A percentile compares a stretch with the other conserved stretches of the same genome.
These are phyloP conservation scores for Chrysogorgia sp. DNA, from an alignment of 92 coral and sea anemone species.

Conservation along the genomic window DNA sequence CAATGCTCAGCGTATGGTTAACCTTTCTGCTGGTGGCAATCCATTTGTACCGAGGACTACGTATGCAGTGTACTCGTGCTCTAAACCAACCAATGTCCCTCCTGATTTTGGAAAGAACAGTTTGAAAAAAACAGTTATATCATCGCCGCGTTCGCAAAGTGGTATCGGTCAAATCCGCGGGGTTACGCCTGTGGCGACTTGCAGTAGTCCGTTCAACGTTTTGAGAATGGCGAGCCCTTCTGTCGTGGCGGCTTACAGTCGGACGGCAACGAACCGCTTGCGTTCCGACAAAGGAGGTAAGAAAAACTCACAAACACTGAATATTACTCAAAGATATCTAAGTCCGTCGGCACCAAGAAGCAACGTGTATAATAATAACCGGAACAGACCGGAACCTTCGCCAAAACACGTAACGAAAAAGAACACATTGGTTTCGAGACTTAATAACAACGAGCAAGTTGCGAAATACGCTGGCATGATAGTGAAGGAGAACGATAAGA, in stretches of 20 bases:
- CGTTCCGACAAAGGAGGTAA: not conserved
- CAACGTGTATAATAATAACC: not conserved
- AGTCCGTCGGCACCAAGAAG: not conserved
- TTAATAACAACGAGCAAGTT: conserved; percentile 23
- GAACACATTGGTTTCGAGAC: not conserved
- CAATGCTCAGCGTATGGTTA: not conserved
- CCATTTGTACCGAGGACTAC: not conserved
- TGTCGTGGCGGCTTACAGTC: not conserved
- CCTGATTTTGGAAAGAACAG: not conserved
- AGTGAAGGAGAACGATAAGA: not conserved
- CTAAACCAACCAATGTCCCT: not conserved
- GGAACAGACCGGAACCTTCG: conserved; percentile 4
- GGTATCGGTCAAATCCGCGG: not conserved
- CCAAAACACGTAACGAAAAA: not conserved
- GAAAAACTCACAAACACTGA: not conserved
- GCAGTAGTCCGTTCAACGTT: not conserved
- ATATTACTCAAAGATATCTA: not conserved
- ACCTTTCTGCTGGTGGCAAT: not conserved
- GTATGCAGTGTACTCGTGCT: not conserved
- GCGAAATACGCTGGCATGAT: conserved; percentile 8
- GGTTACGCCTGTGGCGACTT: not conserved
- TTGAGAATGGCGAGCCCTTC: not conserved
- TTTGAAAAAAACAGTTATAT: not conserved
- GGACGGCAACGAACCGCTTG: not conserved
- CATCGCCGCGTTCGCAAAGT: not conserved